Percentiles rank a stretch among this genome's conserved stretches.
Evolutionary conservation across 2,797 vertebrate species (phyloP).

Genomic region (Rhinogobio ventralis): DNA sequence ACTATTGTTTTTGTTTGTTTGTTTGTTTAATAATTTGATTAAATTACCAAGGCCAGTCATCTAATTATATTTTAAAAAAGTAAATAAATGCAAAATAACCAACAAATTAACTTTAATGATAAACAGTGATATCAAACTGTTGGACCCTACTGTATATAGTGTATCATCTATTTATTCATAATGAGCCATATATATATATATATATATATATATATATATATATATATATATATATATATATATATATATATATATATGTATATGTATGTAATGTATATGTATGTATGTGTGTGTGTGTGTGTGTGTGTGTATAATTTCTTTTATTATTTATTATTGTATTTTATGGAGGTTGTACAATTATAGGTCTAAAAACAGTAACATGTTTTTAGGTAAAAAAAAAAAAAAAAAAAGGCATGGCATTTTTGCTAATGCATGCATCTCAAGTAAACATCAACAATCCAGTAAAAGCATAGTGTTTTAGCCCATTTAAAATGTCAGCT

Average conservation of each 20-base stretch:
- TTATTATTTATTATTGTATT: not conserved
- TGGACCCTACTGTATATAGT: not conserved
- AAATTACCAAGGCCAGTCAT: not conserved
- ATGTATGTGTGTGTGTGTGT: too few species aligned
- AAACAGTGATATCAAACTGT: not conserved
- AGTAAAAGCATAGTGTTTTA: not conserved
- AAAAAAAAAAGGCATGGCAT: not conserved
- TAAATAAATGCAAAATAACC: not conserved
- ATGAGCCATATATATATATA: not conserved
- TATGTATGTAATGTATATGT: too few species aligned
- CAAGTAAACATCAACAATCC: not conserved
- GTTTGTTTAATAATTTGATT: not conserved
- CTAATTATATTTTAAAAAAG: not conserved
- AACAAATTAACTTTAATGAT: not conserved
- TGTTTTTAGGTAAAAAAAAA: not conserved
- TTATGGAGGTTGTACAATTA: not conserved
- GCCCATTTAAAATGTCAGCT: constrained; percentile 28
- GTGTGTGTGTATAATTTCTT: too few species aligned
- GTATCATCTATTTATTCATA: not conserved
- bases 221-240: too few species aligned
- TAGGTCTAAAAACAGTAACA: not conserved
- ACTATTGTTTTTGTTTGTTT: not conserved
- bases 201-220: too few species aligned
- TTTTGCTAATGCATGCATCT: not conserved
- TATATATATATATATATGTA: not conserved